phyloP scores from a whole-genome alignment of 2,888 invertebrate genomes.

The Metallyticus violacea region DNA sequence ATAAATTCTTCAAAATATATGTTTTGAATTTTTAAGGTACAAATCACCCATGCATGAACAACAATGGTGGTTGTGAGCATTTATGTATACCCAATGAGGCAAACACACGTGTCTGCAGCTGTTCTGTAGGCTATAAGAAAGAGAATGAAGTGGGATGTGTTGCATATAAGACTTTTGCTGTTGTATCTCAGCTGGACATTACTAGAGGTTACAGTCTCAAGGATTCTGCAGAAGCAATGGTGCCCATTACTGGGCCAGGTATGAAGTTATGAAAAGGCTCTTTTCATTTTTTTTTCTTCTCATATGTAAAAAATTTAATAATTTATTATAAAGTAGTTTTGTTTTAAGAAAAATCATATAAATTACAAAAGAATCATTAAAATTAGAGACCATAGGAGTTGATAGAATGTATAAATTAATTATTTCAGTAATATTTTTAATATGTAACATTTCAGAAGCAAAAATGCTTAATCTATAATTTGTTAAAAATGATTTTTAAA shows the following conservation, averaged over 20 bases:
- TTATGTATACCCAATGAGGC: slow-evolving; percentile 86
- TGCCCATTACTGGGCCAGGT: slow-evolving; percentile 79
- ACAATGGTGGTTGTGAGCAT: slow-evolving; percentile 92
- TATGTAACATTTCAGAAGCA: no score
- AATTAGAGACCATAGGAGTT: no score
- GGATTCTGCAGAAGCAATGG: slow-evolving; percentile 88
- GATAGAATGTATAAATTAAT: no score
- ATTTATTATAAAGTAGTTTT: no score
- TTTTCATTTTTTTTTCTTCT: not conserved
- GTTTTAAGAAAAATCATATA: no score
- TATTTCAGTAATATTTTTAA: no score
- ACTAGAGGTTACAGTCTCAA: slow-evolving; percentile 85
- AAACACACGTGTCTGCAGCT: slow-evolving; percentile 76
- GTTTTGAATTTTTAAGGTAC: slow-evolving; percentile 47
- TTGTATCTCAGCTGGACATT: slow-evolving; percentile 86
- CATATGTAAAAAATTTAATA: no score
- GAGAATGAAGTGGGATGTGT: slow-evolving; percentile 74
- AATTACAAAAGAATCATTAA: no score
- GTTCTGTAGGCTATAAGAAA: slow-evolving; percentile 84
- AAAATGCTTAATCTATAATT: no score
- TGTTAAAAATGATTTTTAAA: no score
- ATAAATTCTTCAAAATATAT: not conserved
- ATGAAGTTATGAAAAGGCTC: slow-evolving; percentile 22
- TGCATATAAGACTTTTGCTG: slow-evolving; percentile 84
- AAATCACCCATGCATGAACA: slow-evolving; percentile 79